Evolutionary conservation across 2,113 vertebrate species (phyloP), one percentile per base, ranked within the genome.

Genomic region (Pseudorasbora parva): DNA sequence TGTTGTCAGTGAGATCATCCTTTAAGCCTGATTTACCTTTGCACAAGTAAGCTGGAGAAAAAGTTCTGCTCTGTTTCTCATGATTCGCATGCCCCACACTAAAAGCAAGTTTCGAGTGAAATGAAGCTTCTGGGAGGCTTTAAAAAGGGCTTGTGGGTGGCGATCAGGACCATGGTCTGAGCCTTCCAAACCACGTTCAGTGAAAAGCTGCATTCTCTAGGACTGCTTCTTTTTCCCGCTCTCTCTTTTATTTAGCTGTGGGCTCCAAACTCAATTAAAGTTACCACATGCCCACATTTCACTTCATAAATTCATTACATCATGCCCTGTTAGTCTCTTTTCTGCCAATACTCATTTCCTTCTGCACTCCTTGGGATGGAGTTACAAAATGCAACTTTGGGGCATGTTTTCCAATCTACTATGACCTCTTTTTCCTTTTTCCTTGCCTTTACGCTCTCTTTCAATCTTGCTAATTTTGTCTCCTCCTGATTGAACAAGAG

Each of bases 261-360:
- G 84, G 66, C 74, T 85, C 1, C 77, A 43, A 82, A 45, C 60
- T 83, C 45, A 80, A 56, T 90, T 84, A 79, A 17, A 84, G 54
- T 59, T 84, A 30, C 12, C 56, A 33, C 51, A 79, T 68, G 43
- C 47, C 68, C 47, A 30, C 49, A 69, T 72, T 62, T 83, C 41
- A 72, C 62, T 57, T 79, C 81, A 85, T 81, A 82, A 88, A 88
- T 79, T 82, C 71, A 76, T 62, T 73, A 27, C 33, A 62, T 72
- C 71, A 62, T 54, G 76, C 51, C 17, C 37, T 78, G 9, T 8
- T 71, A 47, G 68, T 84, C 33, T n/a, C 47, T 33, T 74, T 30
- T 79, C 84, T 43, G 69, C 80, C 79, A 82, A 33, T 56, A 49
- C 73, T 75, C 10, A 74, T 75, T 85, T 78, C 83, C 81, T 71